Percentiles rank a stretch among this genome's conserved stretches.
phyloP scores from a whole-genome alignment of 2,797 vertebrate genomes.

The Capromys pilorides region DNA sequence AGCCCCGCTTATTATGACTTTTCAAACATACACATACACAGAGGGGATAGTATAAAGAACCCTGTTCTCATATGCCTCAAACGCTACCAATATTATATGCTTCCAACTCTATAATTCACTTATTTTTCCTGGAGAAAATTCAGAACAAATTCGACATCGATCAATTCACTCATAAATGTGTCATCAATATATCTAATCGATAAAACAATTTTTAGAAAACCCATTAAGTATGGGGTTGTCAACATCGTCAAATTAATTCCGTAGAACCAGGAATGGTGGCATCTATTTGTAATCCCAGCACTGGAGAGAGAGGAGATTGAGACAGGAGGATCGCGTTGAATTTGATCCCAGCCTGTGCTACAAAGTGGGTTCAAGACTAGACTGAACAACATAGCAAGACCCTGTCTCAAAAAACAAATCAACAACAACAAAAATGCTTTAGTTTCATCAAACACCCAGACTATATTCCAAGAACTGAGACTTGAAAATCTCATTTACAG shows the following conservation, averaged over 20 bases:
- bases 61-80: not conserved
- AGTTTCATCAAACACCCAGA: not conserved
- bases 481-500: not conserved
- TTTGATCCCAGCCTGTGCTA: not conserved
- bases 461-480: not conserved
- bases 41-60: not conserved
- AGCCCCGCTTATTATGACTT: not conserved
- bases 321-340: not conserved
- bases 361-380: not conserved
- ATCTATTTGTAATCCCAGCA: not conserved
- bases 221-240: not conserved
- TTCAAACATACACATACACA: slow-evolving; percentile 39
- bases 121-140: not conserved
- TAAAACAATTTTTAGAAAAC: not conserved
- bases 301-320: not conserved
- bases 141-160: slow-evolving; percentile 4
- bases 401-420: not conserved
- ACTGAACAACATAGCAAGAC: not conserved
- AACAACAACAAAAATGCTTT: too few relatives aligned
- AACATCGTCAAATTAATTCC: not conserved
- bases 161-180: not conserved
- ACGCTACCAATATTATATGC: not conserved
- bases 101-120: not conserved
- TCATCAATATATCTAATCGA: slow-evolving; percentile 5
- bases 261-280: not conserved